These are phyloP conservation scores for Lucinisca nassula DNA, from an alignment of 2,888 invertebrate species.

Conservation along the genomic window DNA sequence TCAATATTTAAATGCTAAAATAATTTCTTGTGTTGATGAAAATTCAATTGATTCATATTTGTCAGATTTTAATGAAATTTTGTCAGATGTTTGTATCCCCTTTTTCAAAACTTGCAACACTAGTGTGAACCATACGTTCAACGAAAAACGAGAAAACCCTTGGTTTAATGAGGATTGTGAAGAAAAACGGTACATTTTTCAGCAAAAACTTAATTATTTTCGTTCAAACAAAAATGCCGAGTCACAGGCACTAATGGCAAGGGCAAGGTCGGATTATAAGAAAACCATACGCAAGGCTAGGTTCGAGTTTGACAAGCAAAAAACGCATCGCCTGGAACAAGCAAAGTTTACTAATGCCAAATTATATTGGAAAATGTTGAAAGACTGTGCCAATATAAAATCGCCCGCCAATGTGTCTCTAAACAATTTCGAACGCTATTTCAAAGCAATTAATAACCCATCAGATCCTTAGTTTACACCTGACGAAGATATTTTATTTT, in stretches of 20 bases:
- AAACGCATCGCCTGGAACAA: neutral
- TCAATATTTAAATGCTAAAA: neutral
- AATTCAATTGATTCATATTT: neutral
- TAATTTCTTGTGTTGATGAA: neutral
- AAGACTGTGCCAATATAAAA: neutral
- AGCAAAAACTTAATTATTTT: neutral
- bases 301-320: neutral
- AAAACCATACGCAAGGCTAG: neutral
- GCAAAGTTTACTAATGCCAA: conserved; percentile 11
- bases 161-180: neutral
- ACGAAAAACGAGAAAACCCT: neutral
- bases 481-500: neutral
- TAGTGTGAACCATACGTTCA: neutral
- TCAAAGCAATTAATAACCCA: neutral
- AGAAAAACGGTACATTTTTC: neutral
- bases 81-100: neutral
- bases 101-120: neutral
- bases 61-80: neutral
- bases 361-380: neutral
- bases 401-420: neutral
- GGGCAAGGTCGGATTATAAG: conserved; percentile 9
- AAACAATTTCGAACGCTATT: neutral
- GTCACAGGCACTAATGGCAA: neutral
- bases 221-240: neutral
- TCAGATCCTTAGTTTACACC: neutral